A percentile compares a stretch with the other conserved stretches of the same genome.
Conservation (phyloP, 2,888 invertebrate species). For the Artemia sinica region DNA sequence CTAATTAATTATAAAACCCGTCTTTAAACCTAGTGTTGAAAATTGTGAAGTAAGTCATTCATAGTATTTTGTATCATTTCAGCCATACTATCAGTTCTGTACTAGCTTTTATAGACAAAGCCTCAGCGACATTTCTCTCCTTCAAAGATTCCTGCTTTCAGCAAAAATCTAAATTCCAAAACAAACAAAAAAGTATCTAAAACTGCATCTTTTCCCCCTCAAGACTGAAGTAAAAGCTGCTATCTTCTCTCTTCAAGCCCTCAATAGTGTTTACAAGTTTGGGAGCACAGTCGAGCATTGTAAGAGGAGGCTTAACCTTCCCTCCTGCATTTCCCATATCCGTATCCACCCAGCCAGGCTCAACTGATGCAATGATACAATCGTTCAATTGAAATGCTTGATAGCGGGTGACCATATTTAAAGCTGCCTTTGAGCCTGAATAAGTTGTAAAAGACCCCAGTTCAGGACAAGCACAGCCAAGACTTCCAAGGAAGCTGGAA, state of each 20-base stretch:
- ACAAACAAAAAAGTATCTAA: background rate
- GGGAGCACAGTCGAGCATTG: conserved; percentile 1
- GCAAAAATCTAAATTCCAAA: background rate
- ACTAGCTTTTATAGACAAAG: too few species aligned
- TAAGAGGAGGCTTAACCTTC: conserved; percentile 3
- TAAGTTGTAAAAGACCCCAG: background rate
- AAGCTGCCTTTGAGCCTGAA: conserved; percentile 17
- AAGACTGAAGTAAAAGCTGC: conserved; percentile 6
- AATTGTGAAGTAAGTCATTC: too few species aligned
- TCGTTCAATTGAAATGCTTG: conserved; percentile 18
- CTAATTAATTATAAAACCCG: too few species aligned
- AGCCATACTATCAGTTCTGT: too few species aligned
- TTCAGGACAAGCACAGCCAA: background rate
- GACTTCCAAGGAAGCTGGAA: conserved; percentile 13
- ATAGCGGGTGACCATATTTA: conserved; percentile 19
- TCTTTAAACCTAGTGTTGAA: too few species aligned
- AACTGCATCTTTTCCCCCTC: conserved; percentile 3
- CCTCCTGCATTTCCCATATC: conserved; percentile 18
- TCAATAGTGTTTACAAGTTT: background rate
- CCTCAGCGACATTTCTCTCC: too few species aligned
- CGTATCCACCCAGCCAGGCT: conserved; percentile 21
- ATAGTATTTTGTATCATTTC: too few species aligned
- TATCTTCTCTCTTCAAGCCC: conserved; percentile 2
- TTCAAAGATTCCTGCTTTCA: too few species aligned
- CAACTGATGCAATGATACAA: conserved; percentile 17